Evolutionary conservation across 2,888 invertebrate species (phyloP), one percentile per base, ranked within the genome.

Genomic region (Oscheius myriophilus): DNA sequence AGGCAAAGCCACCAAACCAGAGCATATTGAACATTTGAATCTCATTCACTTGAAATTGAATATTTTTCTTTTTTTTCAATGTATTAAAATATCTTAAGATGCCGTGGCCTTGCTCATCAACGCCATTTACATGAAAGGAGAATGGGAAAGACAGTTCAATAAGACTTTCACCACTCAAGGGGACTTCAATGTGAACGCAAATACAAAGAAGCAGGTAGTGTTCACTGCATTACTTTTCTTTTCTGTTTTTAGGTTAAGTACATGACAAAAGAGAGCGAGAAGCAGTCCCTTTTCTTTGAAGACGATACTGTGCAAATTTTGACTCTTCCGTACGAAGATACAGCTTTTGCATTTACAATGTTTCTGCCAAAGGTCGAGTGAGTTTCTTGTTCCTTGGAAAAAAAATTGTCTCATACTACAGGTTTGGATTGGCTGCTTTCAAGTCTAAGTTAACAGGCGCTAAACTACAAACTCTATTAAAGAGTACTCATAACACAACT

Each of bases 171-270:
- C 94, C 0, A 78, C 71, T 18, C 88, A 90, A 0, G 89, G 88
- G 63, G 90, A 90, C 1, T 95, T 95, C 89, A 89, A 91, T 82
- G 67, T 75, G 71, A 91, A 16, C 16, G 62, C 49, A 89, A 68
- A 57, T 11, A 62, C 57, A 9, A 68, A 59, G 39, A 72, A 71
- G 64, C 25, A 75, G 51, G 76, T 74, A 7, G 4, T 33, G 33
- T 6, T 33, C n/a, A n/a, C n/a, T n/a, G n/a, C n/a, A n/a, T n/a
- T n/a, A n/a, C n/a, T n/a, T n/a, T n/a, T n/a, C n/a, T n/a, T n/a
- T n/a, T n/a, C n/a, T n/a, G n/a, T n/a, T n/a, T n/a, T n/a, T 33
- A 33, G 33, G 33, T 33, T 9, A 33, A 6, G 33, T 33, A 33
- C 33, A 33, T 33, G 33, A 33, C 33, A 33, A 33, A 3, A 33